phyloP scores from a whole-genome alignment of 2,888 invertebrate genomes.

The Rhingia rostrata region DNA sequence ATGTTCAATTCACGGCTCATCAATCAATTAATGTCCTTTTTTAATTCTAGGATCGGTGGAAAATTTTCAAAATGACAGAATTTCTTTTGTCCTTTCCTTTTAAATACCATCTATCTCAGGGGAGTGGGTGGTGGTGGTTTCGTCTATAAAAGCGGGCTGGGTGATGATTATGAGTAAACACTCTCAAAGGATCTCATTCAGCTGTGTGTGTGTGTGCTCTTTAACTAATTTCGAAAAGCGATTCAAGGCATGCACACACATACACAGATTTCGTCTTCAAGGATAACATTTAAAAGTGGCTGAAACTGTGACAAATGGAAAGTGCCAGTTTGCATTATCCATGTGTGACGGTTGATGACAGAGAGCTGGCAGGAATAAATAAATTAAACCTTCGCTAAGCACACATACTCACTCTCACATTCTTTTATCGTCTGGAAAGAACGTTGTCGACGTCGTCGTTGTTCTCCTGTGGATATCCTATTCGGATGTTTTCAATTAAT shows the following conservation, averaged over 20 bases:
- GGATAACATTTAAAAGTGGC: slow-evolving; percentile 12
- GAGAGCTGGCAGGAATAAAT: slow-evolving; percentile 40
- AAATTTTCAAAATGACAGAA: slow-evolving; percentile 25
- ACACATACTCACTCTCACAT: neutral
- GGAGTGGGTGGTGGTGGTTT: too few relatives aligned
- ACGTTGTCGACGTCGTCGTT: slow-evolving; percentile 5
- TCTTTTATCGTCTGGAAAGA: slow-evolving; percentile 33
- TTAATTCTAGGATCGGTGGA: neutral
- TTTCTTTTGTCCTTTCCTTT: slow-evolving; percentile 5
- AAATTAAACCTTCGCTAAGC: slow-evolving; percentile 29
- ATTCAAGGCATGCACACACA: slow-evolving; percentile 3
- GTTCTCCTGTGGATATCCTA: slow-evolving; percentile 28
- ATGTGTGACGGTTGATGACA: slow-evolving; percentile 41
- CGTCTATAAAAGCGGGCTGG: neutral
- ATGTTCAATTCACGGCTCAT: slow-evolving; percentile 46
- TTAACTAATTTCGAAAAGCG: slow-evolving; percentile 48
- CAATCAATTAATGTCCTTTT: slow-evolving; percentile 49
- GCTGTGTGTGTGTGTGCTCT: neutral
- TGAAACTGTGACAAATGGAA: slow-evolving; percentile 35
- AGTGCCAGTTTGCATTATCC: slow-evolving; percentile 27
- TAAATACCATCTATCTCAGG: neutral
- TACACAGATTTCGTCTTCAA: slow-evolving; percentile 2
- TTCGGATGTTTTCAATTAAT: slow-evolving; percentile 64
- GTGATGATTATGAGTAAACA: neutral
- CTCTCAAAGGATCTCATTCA: slow-evolving; percentile 1